Percentiles rank a stretch among this genome's conserved stretches.
These are phyloP conservation scores for Oegoconia quadripuncta DNA, from an alignment of 2,888 invertebrate species.

Conservation along the genomic window DNA sequence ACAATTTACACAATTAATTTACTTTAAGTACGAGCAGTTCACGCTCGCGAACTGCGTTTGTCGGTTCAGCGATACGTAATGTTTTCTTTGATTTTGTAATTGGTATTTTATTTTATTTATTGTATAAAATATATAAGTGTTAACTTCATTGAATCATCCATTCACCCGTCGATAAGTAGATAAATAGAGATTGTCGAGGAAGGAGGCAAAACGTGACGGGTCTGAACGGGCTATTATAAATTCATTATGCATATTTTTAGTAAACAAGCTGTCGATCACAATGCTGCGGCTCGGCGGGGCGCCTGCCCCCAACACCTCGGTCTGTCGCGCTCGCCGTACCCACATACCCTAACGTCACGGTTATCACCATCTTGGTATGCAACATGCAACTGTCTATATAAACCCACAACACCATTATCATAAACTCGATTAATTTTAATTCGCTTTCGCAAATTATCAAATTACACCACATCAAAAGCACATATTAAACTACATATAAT, in stretches of 20 bases:
- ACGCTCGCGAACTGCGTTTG: too few species aligned
- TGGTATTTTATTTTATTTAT: too few species aligned
- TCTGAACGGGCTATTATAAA: slow-evolving; percentile 68
- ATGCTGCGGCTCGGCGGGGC: slow-evolving; percentile 67
- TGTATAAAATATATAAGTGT: background rate
- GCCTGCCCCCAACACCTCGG: slow-evolving; percentile 58
- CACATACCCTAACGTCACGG: slow-evolving; percentile 49
- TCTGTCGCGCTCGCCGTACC: slow-evolving; percentile 36
- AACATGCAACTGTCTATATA: slow-evolving; percentile 5
- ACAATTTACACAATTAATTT: slow-evolving; percentile 10
- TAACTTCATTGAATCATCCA: slow-evolving; percentile 9
- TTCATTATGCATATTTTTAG: slow-evolving; percentile 80
- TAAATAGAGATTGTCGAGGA: slow-evolving; percentile 29
- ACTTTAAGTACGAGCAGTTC: background rate
- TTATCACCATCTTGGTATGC: slow-evolving; percentile 34
- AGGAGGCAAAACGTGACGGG: slow-evolving; percentile 48
- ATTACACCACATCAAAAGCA: slow-evolving; percentile 69
- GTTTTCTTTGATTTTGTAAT: too few species aligned
- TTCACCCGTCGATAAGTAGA: slow-evolving; percentile 14
- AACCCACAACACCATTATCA: slow-evolving; percentile 34
- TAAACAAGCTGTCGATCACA: slow-evolving; percentile 80
- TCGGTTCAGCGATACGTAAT: too few species aligned
- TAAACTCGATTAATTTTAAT: slow-evolving; percentile 48
- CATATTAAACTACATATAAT: slow-evolving; percentile 59
- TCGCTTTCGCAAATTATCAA: slow-evolving; percentile 66